Base-by-base conservation (phyloP, 2,888 invertebrate species). In the Atethmia centrago region DNA sequence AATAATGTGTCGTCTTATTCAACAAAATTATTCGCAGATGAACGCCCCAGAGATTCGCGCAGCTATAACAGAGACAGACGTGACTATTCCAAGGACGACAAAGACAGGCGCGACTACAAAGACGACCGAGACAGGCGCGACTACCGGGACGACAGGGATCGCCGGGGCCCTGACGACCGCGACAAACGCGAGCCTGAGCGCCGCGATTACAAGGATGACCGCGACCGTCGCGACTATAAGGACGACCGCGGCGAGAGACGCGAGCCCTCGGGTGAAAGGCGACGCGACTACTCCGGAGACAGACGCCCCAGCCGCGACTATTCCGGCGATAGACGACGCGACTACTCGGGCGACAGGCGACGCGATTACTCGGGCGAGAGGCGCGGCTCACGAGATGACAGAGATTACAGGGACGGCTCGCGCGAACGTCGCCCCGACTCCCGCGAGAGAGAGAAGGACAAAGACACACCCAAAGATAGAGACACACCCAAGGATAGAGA, bases 21-120 rank as follows among this genome's bases (percentile, higher is more conserved):
- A 66, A 66, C 51, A 2, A 59, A 71, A 69, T 1, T 51, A 36
- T 77, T 82, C 19, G 5, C 88, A 94, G 94, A 95, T 71, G 95
- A 95, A 53, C 94, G 94, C 68, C 92, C 93, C 16, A 89, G 94
- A 83, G 95, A 95, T 82, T 91, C 94, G 7, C 95, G 95, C 77
- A 93, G 93, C 85, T 95, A 91, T 90, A 95, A 95, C 86, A 90
- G 91, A 79, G 95, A 93, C 77, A 84, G 90, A 40, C 95, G 95
- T 78, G 95, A 94, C 82, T 95, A 94, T 88, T 92, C 93, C 74
- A 92, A 92, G 80, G 92, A 93, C 72, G 92, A 93, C 85, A 90
- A 90, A 55, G 89, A 90, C 25, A 81, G 90, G 3, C 88, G 90
- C 68, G 90, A 89, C 76, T 69, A 90, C 63, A 87, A 72, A 65